phyloP scores from a whole-genome alignment of 23 tunicate genomes.

The Ciona savignyi region DNA sequence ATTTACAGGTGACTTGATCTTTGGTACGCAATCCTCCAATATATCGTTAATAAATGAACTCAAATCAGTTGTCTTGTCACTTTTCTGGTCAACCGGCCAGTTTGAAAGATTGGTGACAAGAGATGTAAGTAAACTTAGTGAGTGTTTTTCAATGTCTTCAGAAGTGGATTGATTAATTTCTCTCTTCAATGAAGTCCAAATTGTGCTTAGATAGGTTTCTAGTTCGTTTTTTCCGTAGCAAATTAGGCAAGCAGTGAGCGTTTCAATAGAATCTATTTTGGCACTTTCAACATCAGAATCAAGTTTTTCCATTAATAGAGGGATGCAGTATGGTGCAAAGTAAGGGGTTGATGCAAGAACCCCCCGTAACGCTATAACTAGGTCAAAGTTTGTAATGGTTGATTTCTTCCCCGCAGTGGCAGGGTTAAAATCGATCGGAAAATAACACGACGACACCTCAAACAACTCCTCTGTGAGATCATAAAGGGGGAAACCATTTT shows the following conservation, averaged over 20 bases:
- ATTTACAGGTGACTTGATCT: constrained; percentile 40
- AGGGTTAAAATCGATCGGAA: constrained; percentile 92
- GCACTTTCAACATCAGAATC: constrained; percentile 77
- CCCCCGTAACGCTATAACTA: constrained; percentile 52
- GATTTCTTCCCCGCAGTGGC: constrained; percentile 41
- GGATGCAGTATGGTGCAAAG: constrained; percentile 71
- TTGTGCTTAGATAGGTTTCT: constrained; percentile 21
- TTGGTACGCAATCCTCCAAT: constrained; percentile 48
- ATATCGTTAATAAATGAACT: constrained; percentile 45
- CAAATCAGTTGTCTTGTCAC: constrained; percentile 15
- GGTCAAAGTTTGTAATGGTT: constrained; percentile 40
- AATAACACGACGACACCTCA: constrained; percentile 80
- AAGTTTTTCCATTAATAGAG: constrained; percentile 75
- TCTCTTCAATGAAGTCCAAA: constrained; percentile 42
- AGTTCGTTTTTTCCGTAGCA: constrained; percentile 25
- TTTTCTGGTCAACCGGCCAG: constrained; percentile 34
- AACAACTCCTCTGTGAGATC: constrained; percentile 71
- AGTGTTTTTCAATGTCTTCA: constrained; percentile 54
- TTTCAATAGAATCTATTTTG: constrained; percentile 62
- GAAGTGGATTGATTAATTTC: constrained; percentile 55
- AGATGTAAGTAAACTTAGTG: constrained; percentile 31
- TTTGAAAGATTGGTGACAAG: constrained; percentile 37
- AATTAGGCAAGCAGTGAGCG: constrained; percentile 43
- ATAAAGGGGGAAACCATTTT: constrained; percentile 34
- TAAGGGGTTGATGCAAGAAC: constrained; percentile 37